phyloP scores from a whole-genome alignment of 2,888 invertebrate species.

The Drosophila aldrichi region DNA sequence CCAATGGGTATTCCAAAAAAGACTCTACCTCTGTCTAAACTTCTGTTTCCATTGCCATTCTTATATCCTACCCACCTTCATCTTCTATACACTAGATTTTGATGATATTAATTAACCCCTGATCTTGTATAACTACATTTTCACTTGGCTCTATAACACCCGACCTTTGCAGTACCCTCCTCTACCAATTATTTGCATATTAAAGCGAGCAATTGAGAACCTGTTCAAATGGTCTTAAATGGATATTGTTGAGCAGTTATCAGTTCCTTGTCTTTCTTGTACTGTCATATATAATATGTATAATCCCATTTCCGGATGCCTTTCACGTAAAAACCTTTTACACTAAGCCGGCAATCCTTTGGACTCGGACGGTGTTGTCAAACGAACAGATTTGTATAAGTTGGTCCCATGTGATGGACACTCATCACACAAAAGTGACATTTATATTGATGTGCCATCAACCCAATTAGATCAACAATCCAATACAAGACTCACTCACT shows the following conservation, averaged over 20 bases:
- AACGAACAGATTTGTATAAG: conserved; percentile 36
- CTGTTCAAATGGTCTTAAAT: background rate
- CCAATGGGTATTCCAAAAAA: too few species aligned
- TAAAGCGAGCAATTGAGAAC: background rate
- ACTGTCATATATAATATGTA: background rate
- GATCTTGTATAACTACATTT: background rate
- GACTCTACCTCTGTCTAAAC: too few species aligned
- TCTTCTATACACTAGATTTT: background rate
- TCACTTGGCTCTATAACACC: background rate
- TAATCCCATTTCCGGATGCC: background rate
- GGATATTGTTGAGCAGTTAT: background rate
- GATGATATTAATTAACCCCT: background rate
- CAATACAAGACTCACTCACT: conserved; percentile 5
- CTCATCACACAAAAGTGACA: conserved; percentile 61
- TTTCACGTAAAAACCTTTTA: conserved; percentile 8
- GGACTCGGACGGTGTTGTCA: conserved; percentile 8
- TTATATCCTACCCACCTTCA: background rate
- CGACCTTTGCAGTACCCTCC: accelerated
- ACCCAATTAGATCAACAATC: conserved; percentile 53
- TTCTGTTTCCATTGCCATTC: background rate
- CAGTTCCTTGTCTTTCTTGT: background rate
- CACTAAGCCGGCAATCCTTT: conserved; percentile 24
- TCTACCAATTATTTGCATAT: background rate
- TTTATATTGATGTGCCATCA: conserved; percentile 68
- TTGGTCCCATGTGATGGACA: conserved; percentile 36